These are phyloP conservation scores for western clawed frog (Xenopus tropicalis) DNA, from an alignment of 2,113 vertebrate genomes.

Conservation along the genomic window UCB_Xtro_10.0 CM004449.2:111979001-111979500, in stretches of 20 bases:
- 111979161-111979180: not conserved
- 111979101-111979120: not conserved
- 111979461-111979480: too few relatives aligned
- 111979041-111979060: constrained; percentile 19
- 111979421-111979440: too few relatives aligned
- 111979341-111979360: too few relatives aligned
- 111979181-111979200: constrained; percentile 14
- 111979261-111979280: not conserved
- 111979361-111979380: too few relatives aligned
- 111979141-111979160: not conserved
- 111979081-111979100: constrained; percentile 3
- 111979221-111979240: constrained; percentile 6
- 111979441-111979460: too few relatives aligned
- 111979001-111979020: not conserved
- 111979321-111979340: too few relatives aligned
- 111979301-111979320: too few relatives aligned
- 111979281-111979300: not conserved
- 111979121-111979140: not conserved
- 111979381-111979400: too few relatives aligned
- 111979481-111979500: too few relatives aligned
- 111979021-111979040: not conserved
- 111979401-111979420: too few relatives aligned
- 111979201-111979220: constrained; percentile 10
- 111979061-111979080: not conserved
- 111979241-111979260: constrained; percentile 6